Percentiles rank a stretch among this genome's conserved stretches.
These are phyloP conservation scores for Ormyrus nitidulus DNA, from an alignment of 2,888 invertebrate species.

Conservation along the genomic window DNA sequence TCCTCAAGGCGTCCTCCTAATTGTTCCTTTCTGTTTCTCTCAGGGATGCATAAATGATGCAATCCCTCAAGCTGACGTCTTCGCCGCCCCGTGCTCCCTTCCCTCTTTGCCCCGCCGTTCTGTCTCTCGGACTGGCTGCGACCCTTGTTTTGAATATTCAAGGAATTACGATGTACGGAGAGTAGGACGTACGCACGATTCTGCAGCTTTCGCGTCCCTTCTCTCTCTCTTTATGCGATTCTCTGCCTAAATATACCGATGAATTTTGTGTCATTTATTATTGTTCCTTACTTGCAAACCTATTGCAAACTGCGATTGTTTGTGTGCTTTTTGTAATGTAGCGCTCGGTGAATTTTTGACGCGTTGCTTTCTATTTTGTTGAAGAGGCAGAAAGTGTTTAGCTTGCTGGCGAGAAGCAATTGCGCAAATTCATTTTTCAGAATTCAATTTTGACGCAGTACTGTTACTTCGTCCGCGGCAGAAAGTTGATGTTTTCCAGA, in stretches of 20 bases:
- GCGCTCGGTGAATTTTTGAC: too few species aligned
- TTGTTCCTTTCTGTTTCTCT: constrained; percentile 30
- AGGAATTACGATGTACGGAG: neutral
- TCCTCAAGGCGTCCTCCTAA: constrained; percentile 48
- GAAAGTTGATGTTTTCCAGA: neutral
- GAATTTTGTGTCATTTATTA: too few species aligned
- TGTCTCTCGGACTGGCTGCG: neutral
- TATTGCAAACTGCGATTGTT: too few species aligned
- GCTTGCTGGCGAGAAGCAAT: neutral
- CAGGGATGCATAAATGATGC: constrained; percentile 28
- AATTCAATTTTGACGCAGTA: constrained; percentile 8
- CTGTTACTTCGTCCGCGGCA: neutral
- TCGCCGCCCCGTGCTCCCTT: neutral
- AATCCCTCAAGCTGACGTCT: constrained; percentile 18
- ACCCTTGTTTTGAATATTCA: constrained; percentile 38
- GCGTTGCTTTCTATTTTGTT: too few species aligned
- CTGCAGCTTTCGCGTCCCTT: neutral
- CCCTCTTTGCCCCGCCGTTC: neutral
- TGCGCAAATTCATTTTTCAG: constrained; percentile 16
- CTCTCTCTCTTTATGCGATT: too few species aligned
- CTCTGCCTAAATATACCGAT: too few species aligned
- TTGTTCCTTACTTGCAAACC: too few species aligned
- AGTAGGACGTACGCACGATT: too few species aligned
- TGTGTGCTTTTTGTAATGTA: too few species aligned
- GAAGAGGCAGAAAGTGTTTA: neutral